Evolutionary conservation across 2,113 vertebrate genomes (phyloP).

Genomic region (Pogonocichla stellata): DNA sequence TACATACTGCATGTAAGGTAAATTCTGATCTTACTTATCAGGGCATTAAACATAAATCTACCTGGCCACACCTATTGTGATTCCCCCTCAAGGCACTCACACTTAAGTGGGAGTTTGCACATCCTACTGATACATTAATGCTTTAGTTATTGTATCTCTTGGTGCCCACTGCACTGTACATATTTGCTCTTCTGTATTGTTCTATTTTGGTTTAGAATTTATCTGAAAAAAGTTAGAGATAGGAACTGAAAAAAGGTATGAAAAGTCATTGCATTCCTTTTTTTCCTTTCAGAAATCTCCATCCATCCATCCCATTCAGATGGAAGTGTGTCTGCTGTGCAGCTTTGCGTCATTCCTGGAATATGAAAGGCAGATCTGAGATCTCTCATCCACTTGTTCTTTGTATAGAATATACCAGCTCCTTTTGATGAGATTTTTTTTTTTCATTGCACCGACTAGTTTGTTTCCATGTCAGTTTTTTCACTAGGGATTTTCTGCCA

Average conservation of each 20-base stretch:
- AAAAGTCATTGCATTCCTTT: not conserved
- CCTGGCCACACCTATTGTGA: not conserved
- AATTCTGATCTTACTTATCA: not conserved
- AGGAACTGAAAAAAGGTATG: not conserved
- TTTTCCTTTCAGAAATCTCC: not conserved
- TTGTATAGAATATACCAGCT: not conserved
- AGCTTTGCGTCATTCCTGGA: not conserved
- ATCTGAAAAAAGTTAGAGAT: not conserved
- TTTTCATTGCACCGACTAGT: not conserved
- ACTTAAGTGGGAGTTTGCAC: not conserved
- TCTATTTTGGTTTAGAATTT: not conserved
- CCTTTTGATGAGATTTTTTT: not conserved
- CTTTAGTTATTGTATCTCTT: not conserved
- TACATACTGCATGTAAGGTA: not conserved
- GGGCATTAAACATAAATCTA: not conserved
- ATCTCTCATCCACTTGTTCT: not conserved
- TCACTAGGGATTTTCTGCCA: not conserved
- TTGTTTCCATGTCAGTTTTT: not conserved
- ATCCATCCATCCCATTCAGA: not conserved
- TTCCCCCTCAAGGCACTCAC: not conserved
- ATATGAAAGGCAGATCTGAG: not conserved
- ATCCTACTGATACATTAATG: not conserved
- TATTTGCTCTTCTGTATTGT: not conserved
- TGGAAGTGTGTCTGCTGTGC: not conserved
- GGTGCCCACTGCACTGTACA: not conserved